These are phyloP conservation scores for Mesoclemmys tuberculata DNA, from an alignment of 2,113 vertebrate genomes.

Conservation along the genomic window DNA sequence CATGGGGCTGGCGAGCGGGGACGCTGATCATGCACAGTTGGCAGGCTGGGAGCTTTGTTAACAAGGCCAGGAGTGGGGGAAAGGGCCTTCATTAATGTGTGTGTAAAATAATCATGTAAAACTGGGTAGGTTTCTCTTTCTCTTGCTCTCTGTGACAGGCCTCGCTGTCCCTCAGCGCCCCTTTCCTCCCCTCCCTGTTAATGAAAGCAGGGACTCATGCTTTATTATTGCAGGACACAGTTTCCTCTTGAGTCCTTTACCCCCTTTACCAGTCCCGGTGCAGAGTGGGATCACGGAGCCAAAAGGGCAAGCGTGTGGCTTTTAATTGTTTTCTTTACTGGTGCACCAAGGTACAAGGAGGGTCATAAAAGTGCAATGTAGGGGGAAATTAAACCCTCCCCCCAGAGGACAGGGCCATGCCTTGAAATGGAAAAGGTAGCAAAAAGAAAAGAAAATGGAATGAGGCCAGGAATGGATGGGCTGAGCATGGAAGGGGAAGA, in stretches of 20 bases:
- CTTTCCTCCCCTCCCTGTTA: neutral
- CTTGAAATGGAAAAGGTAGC: neutral
- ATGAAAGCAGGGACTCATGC: slow-evolving; percentile 15
- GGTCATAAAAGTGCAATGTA: neutral
- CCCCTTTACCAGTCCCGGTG: neutral
- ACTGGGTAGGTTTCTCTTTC: neutral
- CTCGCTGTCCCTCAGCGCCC: neutral
- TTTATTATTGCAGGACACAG: slow-evolving; percentile 53
- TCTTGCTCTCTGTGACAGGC: neutral
- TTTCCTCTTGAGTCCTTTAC: slow-evolving; percentile 61
- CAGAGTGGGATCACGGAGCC: accelerated
- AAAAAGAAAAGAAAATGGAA: neutral
- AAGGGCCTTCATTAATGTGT: slow-evolving; percentile 26
- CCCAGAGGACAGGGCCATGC: neutral
- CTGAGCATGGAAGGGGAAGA: neutral
- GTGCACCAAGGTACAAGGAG: neutral
- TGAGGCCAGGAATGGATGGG: neutral
- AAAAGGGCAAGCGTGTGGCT: accelerated
- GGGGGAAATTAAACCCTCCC: accelerated
- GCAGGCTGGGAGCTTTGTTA: slow-evolving; percentile 24
- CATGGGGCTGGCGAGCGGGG: slow-evolving; percentile 18
- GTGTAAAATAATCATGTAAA: slow-evolving; percentile 1
- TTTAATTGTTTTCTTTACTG: neutral
- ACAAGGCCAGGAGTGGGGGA: slow-evolving; percentile 60
- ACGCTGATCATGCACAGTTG: neutral